These are phyloP conservation scores for Mesochorus sp. DNA, from an alignment of 2,888 invertebrate species.

Conservation along the genomic window DNA sequence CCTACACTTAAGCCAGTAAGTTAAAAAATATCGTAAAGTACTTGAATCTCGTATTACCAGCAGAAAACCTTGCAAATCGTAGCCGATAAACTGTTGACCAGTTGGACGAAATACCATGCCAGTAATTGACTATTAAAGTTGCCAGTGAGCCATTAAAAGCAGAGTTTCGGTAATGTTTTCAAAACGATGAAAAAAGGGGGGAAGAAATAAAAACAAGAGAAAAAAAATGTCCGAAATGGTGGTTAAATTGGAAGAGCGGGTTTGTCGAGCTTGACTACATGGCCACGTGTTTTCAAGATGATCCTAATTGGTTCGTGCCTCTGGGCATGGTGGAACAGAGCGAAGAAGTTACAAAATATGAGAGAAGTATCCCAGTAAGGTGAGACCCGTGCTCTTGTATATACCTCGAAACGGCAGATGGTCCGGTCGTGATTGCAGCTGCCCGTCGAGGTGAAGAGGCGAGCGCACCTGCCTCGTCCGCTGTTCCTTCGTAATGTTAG, in stretches of 20 bases:
- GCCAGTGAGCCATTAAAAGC: neutral
- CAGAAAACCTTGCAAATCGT: neutral
- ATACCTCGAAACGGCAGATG: conserved; percentile 75
- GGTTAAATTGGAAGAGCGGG: conserved; percentile 61
- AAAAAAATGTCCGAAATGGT: conserved; percentile 60
- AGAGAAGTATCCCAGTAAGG: conserved; percentile 61
- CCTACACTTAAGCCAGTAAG: neutral
- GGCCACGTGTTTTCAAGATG: conserved; percentile 75
- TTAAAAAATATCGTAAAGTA: neutral
- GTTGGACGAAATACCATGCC: neutral
- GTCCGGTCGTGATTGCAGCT: conserved; percentile 79
- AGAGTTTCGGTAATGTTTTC: neutral
- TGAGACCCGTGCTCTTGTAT: conserved; percentile 64
- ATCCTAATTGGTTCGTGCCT: conserved; percentile 74
- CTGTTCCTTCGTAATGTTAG: conserved; percentile 40
- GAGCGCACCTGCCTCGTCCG: conserved; percentile 81
- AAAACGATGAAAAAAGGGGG: neutral
- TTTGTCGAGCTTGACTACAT: conserved; percentile 21
- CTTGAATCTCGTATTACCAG: neutral
- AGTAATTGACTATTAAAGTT: neutral
- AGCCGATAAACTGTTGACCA: conserved; percentile 66
- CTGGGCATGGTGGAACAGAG: conserved; percentile 43
- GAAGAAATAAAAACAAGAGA: conserved; percentile 41
- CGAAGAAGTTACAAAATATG: conserved; percentile 52
- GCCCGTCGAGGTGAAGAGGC: conserved; percentile 64